Evolutionary conservation across 2,888 invertebrate genomes (phyloP).

Genomic region (Amiota mariae): DNA sequence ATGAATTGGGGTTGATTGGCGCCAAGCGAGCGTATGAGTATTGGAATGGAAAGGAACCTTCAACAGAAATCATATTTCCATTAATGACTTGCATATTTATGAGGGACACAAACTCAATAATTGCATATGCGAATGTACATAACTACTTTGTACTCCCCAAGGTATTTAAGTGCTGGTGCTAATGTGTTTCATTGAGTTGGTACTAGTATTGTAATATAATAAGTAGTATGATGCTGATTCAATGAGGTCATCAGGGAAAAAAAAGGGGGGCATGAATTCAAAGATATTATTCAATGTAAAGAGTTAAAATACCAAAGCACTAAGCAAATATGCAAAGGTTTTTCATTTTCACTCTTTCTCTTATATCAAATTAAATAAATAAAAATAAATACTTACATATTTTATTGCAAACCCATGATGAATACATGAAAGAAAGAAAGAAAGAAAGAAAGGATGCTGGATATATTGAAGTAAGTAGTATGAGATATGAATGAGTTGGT

Average conservation of each 20-base stretch:
- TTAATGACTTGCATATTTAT: conserved; percentile 67
- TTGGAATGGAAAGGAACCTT: conserved; percentile 38
- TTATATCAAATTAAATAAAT: conserved; percentile 3
- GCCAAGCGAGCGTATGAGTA: background rate
- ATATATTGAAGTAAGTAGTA: background rate
- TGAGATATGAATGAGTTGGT: background rate
- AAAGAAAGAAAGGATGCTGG: background rate
- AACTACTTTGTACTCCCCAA: conserved; percentile 9
- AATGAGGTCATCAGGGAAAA: background rate
- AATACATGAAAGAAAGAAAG: too few relatives aligned
- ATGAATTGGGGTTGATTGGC: conserved; percentile 14
- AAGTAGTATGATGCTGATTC: background rate
- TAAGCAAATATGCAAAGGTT: conserved; percentile 19
- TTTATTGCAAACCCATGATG: background rate
- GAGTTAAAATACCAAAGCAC: conserved; percentile 10
- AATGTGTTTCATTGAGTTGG: background rate
- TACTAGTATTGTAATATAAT: too few relatives aligned
- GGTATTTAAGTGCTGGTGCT: conserved; percentile 21
- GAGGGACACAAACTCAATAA: conserved; percentile 33
- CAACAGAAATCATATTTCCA: conserved; percentile 60
- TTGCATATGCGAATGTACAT: background rate
- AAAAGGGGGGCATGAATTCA: background rate
- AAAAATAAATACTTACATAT: conserved; percentile 21
- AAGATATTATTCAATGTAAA: background rate
- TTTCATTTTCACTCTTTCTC: background rate